A percentile compares a stretch with the other conserved stretches of the same genome.
Conservation (phyloP, 2,888 invertebrate genomes). For the Dicranocentrus wangi region DNA sequence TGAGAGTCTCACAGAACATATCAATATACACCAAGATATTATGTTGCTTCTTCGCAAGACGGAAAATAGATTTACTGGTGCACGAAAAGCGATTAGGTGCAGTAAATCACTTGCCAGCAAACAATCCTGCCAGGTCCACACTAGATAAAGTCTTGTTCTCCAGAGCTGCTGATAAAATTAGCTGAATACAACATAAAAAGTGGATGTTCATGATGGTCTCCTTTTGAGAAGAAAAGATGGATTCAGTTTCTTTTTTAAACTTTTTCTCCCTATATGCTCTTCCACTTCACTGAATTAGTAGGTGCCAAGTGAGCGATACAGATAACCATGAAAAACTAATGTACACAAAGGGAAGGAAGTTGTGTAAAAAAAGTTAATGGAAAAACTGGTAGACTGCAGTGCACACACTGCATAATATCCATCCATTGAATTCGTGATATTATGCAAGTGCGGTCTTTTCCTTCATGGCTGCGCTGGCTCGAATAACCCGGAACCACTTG, state of each 20-base stretch:
- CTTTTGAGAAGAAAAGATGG: neutral
- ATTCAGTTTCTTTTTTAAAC: too few species aligned
- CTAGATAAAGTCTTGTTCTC: slow-evolving; percentile 15
- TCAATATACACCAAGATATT: neutral
- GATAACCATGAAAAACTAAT: slow-evolving; percentile 57
- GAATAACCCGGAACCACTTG: slow-evolving; percentile 25
- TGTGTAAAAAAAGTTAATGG: slow-evolving; percentile 19
- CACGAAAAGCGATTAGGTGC: slow-evolving; percentile 65
- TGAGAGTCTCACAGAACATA: neutral
- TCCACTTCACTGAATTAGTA: slow-evolving; percentile 51
- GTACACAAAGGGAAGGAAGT: slow-evolving; percentile 33
- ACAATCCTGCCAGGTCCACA: slow-evolving; percentile 38
- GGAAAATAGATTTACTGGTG: slow-evolving; percentile 61
- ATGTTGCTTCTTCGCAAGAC: too few species aligned
- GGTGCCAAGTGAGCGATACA: slow-evolving; percentile 54
- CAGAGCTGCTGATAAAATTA: slow-evolving; percentile 23
- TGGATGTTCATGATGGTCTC: neutral
- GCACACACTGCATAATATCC: slow-evolving; percentile 12
- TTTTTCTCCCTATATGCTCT: slow-evolving; percentile 27
- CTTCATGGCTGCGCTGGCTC: neutral
- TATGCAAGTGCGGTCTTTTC: too few species aligned
- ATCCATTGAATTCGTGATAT: neutral
- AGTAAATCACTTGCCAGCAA: slow-evolving; percentile 57
- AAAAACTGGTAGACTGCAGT: slow-evolving; percentile 7
- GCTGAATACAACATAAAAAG: neutral